Evolutionary conservation across 2,888 invertebrate species (phyloP), one percentile per base, ranked within the genome.

Genomic region (Disparrhopalites patrizii): DNA sequence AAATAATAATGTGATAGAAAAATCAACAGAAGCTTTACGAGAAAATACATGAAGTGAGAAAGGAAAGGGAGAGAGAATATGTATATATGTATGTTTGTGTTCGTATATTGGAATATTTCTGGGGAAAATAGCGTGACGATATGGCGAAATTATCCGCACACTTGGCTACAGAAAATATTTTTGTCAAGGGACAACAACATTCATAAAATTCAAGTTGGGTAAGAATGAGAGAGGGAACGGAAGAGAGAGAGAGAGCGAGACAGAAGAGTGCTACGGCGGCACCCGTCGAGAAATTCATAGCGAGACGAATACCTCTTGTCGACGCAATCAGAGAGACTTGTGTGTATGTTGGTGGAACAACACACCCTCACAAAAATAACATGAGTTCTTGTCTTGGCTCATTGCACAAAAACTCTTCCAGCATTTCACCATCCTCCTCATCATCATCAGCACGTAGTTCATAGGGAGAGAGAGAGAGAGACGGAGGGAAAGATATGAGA

Each of bases 351-450:
- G 8, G 36, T 36, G 36, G 8, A 13, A 36, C 13, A n/a, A 36
- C 36, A 36, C 23, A 60, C 31, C 47, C 50, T 15, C 8, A 31
- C 23, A 36, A 18, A 57, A 57, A 60, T 33, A 47, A 47, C 50
- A 60, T 23, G 50, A 31, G 23, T 23, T 52, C 33, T 33, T 23
- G 55, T 28, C 54, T 43, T 66, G 68, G 66, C 66, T 68, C 68
- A 68, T 68, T 68, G 66, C 66, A 63, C 68, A 68, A 66, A 28
- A 20, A 18, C 15, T 8, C 5, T 23, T 30, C 43, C 30, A 30
- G 20, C 5, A 23, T 43, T 10, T 50, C 61, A 38, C 43, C 43
- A 47, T 2, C 3, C 47, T 7, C 25, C 18, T 25, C 47, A 58
- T 40, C 56, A 43, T 1, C 25, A 31, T 20, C 33, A 25, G 23